Conservation (phyloP, 2,888 invertebrate genomes). For the Teinopalpus imperialis region DNA sequence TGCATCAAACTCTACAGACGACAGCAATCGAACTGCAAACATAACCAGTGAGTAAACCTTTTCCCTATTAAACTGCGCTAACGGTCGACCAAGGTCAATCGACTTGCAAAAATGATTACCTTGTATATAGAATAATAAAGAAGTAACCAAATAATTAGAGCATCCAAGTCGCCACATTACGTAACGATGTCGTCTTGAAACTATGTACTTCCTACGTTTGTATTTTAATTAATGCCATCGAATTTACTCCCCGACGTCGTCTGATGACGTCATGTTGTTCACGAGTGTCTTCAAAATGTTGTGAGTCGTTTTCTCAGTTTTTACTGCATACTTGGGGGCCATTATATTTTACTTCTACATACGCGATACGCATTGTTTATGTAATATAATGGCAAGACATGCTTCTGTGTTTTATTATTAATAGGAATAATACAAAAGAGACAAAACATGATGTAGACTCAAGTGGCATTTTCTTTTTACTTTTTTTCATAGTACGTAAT, state of each 20-base stretch:
- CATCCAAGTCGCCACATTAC: neutral
- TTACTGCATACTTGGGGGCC: neutral
- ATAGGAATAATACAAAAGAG: conserved; percentile 5
- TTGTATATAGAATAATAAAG: neutral
- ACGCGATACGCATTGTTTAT: neutral
- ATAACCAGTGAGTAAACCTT: conserved; percentile 8
- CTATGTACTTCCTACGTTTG: conserved; percentile 2
- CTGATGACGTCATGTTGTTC: conserved; percentile 1
- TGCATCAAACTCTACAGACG: conserved; percentile 3
- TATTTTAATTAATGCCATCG: neutral
- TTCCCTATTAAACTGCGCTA: neutral
- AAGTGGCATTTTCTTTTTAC: conserved; percentile 10
- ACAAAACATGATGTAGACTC: conserved; percentile 8
- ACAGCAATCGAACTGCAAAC: conserved; percentile 14
- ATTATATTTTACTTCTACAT: conserved; percentile 4
- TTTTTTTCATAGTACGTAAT: conserved; percentile 8
- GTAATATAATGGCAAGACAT: neutral
- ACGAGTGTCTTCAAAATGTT: neutral
- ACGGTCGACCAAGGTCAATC: neutral
- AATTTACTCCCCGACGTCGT: neutral
- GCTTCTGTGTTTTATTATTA: conserved; percentile 5
- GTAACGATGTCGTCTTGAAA: neutral
- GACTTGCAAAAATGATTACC: neutral
- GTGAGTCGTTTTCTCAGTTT: neutral
- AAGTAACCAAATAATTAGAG: neutral